Conservation (phyloP, 2,888 invertebrate species). For the Byasa hedistus region DNA sequence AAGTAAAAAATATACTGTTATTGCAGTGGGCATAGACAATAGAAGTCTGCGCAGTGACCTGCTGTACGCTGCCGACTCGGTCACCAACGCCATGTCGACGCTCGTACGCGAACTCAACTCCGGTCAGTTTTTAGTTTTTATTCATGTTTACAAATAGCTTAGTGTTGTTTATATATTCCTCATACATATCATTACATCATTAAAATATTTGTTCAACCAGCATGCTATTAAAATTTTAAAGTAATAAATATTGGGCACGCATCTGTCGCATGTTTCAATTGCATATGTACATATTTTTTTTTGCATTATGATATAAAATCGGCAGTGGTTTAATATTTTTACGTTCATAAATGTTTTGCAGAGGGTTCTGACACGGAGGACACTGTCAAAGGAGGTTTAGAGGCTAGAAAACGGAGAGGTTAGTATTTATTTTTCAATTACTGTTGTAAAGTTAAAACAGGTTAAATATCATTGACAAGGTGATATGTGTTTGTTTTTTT, state of each 20-base stretch:
- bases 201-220: slow-evolving; percentile 6
- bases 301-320: slow-evolving; percentile 30
- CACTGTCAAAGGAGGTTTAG: slow-evolving; percentile 60
- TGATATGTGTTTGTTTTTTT: too few relatives aligned
- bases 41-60: slow-evolving; percentile 91
- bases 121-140: slow-evolving; percentile 77
- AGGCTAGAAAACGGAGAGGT: slow-evolving; percentile 68
- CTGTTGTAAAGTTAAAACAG: too few relatives aligned
- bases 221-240: slow-evolving; percentile 12
- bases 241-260: slow-evolving; percentile 5
- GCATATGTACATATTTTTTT: slow-evolving; percentile 19
- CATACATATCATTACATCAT: not conserved
- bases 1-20: too few relatives aligned
- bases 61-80: slow-evolving; percentile 96
- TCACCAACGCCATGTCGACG: slow-evolving; percentile 98
- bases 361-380: slow-evolving; percentile 75
- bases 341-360: slow-evolving; percentile 66
- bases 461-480: too few relatives aligned
- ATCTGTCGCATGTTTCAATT: slow-evolving; percentile 16
- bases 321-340: slow-evolving; percentile 50
- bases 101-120: slow-evolving; percentile 97
- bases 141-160: slow-evolving; percentile 11
- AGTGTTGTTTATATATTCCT: not conserved
- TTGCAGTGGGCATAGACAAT: slow-evolving; percentile 73
- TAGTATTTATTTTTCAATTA: slow-evolving; percentile 39